Base-by-base conservation (phyloP, 2,888 invertebrate species). In the Patella depressa region DNA sequence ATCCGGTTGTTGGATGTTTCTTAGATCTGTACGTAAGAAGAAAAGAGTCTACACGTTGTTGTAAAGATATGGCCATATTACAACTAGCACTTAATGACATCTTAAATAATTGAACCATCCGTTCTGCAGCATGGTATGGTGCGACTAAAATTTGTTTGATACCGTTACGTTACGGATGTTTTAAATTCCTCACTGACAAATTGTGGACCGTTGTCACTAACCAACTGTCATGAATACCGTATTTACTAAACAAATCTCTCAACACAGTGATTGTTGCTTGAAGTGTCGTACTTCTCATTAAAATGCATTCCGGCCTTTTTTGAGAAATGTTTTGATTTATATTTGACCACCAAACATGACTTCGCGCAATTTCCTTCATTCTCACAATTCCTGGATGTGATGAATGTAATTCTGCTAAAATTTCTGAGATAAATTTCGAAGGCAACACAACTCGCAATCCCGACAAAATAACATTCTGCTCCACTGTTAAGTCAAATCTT, bases 241-340 rank as follows among this genome's bases (percentile, higher is more conserved):
- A 88, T 82, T 79, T 82, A 84, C 12, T 76, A 79, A 11, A 82
- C 86, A 55, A 88, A 71, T 54, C 88, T 90, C 11, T 91, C 91
- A n/a, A 90, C 89, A 84, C 89, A 91, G 82, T 92, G 92, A 82
- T 77, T 4, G 80, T 17, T 29, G 80, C 80, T 3, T 81, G 7
- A 71, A 45, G 2, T 19, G 74, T 34, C 3, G 74, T 59, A 9
- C n/a, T n/a, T 19, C 65, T 74, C 53, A 69, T 65, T 9, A 45
- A 14, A 12, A n/a, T 65, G 4, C 70, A 87, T 83, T 92, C 92
- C 1, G 89, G 15, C 57, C 15, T n/a, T n/a, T n/a, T n/a, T n/a
- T n/a, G n/a, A n/a, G 57, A 57, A 57, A 57, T 57, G 57, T 57
- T n/a, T 14, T 57, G 15, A n/a, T 57, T 14, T 57, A 57, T 57